phyloP scores from a whole-genome alignment of 2,888 invertebrate genomes.

The Fragum whitleyi region DNA sequence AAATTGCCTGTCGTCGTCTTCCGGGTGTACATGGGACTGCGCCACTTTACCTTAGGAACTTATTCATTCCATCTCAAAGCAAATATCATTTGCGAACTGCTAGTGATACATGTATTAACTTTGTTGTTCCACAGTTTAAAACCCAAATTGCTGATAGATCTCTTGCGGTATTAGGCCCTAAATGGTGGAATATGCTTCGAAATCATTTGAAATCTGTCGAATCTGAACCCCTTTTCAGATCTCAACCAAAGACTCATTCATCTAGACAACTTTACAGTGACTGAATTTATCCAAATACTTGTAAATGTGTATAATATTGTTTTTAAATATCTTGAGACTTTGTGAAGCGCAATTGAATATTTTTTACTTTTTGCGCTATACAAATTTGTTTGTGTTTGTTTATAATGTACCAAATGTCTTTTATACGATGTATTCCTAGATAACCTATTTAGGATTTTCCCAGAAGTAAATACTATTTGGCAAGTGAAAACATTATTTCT shows the following conservation, averaged over 20 bases:
- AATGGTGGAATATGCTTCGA: slow-evolving; percentile 4
- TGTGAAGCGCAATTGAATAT: too few relatives aligned
- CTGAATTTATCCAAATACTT: not conserved
- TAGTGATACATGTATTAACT: not conserved
- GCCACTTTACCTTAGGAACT: not conserved
- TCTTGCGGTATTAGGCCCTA: not conserved
- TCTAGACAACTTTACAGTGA: not conserved
- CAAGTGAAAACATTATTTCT: too few relatives aligned
- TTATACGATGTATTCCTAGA: too few relatives aligned
- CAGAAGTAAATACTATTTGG: too few relatives aligned
- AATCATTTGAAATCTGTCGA: not conserved
- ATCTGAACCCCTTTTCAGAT: not conserved
- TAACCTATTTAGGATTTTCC: too few relatives aligned
- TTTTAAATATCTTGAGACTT: too few relatives aligned
- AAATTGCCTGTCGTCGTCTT: slow-evolving; percentile 41
- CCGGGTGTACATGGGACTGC: not conserved
- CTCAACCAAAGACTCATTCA: not conserved
- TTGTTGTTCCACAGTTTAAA: not conserved
- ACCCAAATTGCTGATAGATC: not conserved
- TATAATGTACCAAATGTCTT: too few relatives aligned
- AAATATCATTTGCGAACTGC: not conserved
- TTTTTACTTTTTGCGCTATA: too few relatives aligned
- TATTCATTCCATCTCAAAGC: not conserved
- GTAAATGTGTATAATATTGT: too few relatives aligned
- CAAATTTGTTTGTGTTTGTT: too few relatives aligned